Conservation (phyloP, 1,140 invertebrate species). For the Agraylea sexmaculata region DNA sequence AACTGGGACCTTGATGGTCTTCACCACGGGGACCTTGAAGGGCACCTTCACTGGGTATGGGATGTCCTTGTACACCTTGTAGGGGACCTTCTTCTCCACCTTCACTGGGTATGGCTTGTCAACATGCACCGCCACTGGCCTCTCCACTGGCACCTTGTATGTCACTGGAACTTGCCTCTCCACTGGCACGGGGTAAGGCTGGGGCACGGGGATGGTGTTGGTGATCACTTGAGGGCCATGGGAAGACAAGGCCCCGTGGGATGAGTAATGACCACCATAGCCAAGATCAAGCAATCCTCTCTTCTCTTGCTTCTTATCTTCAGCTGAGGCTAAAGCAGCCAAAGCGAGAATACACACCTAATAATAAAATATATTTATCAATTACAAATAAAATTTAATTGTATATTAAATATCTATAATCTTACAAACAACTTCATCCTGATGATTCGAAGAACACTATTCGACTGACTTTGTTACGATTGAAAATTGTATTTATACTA, state of each 20-base stretch:
- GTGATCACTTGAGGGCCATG: slow-evolving; percentile 12
- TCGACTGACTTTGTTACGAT: no score
- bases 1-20: slow-evolving; percentile 15
- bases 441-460: no score
- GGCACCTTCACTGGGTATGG: slow-evolving; percentile 21
- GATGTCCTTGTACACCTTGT: slow-evolving; percentile 19
- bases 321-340: slow-evolving; percentile 9
- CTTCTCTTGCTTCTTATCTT: slow-evolving; percentile 10
- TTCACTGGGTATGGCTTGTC: slow-evolving; percentile 20
- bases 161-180: slow-evolving; percentile 20
- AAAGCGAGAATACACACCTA: no score
- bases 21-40: slow-evolving; percentile 17
- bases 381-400: no score
- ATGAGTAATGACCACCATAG: not conserved
- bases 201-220: slow-evolving; percentile 18
- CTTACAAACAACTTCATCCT: no score
- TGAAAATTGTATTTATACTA: no score
- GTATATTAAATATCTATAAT: no score
- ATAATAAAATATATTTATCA: no score
- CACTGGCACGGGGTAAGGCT: slow-evolving; percentile 20
- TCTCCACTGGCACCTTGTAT: slow-evolving; percentile 18
- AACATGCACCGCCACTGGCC: slow-evolving; percentile 18
- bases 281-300: slow-evolving; percentile 4
- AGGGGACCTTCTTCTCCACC: slow-evolving; percentile 18
- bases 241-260: not conserved